phyloP scores from a whole-genome alignment of 2,888 invertebrate species.

The Stramonita haemastoma region DNA sequence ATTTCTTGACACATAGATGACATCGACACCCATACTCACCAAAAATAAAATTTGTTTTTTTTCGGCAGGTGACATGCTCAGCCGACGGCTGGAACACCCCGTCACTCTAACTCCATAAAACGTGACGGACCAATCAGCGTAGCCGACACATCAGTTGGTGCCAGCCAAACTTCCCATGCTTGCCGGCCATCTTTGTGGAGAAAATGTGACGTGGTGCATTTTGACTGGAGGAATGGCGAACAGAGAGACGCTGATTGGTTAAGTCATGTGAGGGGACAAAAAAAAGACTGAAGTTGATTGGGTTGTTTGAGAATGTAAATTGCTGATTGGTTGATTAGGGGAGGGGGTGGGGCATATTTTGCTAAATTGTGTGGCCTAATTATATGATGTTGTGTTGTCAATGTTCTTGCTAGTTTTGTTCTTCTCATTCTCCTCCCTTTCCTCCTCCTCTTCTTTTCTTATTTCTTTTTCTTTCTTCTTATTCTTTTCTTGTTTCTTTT shows the following conservation, averaged over 20 bases:
- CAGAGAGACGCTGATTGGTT: background rate
- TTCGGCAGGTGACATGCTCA: constrained; percentile 1
- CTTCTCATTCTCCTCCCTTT: no score
- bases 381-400: no score
- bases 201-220: background rate
- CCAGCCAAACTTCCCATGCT: background rate
- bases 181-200: background rate
- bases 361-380: no score
- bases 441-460: no score
- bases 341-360: no score
- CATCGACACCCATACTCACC: background rate
- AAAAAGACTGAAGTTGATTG: background rate
- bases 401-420: no score
- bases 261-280: background rate
- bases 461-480: no score
- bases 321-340: no score
- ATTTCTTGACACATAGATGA: background rate
- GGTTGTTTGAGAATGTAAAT: no score
- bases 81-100: background rate
- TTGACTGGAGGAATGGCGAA: background rate
- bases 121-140: background rate
- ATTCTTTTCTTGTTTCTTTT: no score
- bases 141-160: background rate
- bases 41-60: background rate
- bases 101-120: background rate